phyloP scores from a whole-genome alignment of 2,113 vertebrate species.

The Lophotis ruficrista region DNA sequence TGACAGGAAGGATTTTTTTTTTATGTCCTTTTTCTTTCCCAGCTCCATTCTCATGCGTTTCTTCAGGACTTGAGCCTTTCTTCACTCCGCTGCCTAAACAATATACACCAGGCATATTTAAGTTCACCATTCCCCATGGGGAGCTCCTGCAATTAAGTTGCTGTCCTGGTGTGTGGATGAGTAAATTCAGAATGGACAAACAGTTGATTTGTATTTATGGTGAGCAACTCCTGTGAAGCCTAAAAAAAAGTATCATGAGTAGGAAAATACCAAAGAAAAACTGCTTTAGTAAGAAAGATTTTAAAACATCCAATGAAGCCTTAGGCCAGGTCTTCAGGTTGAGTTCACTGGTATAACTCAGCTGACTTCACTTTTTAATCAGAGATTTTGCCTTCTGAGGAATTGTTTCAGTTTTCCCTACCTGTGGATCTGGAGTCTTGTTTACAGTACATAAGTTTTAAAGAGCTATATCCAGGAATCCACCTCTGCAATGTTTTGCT shows the following conservation, averaged over 20 bases:
- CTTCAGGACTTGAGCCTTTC: background rate
- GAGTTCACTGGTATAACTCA: background rate
- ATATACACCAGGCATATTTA: conserved; percentile 34
- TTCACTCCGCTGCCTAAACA: conserved; percentile 54
- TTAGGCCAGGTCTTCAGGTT: background rate
- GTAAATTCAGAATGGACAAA: conserved; percentile 62
- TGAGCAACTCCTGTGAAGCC: conserved; percentile 52
- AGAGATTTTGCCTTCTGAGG: background rate
- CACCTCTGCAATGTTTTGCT: background rate
- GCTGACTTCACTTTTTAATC: background rate
- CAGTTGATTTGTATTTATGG: conserved; percentile 69
- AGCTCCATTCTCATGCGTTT: conserved; percentile 32
- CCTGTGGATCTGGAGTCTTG: background rate
- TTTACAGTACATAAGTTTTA: background rate
- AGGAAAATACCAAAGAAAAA: background rate
- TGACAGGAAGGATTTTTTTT: conserved; percentile 44
- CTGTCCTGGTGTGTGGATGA: conserved; percentile 70
- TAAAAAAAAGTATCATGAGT: conserved; percentile 27
- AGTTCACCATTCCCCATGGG: conserved; percentile 53
- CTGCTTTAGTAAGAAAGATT: background rate
- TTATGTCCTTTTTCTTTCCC: background rate
- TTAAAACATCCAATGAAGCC: background rate
- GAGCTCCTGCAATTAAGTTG: conserved; percentile 72
- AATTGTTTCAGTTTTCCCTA: background rate
- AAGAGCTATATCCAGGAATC: background rate